Evolutionary conservation across 2,113 vertebrate species (phyloP), one percentile per base, ranked within the genome.

Genomic region (Erpornis zantholeuca): DNA sequence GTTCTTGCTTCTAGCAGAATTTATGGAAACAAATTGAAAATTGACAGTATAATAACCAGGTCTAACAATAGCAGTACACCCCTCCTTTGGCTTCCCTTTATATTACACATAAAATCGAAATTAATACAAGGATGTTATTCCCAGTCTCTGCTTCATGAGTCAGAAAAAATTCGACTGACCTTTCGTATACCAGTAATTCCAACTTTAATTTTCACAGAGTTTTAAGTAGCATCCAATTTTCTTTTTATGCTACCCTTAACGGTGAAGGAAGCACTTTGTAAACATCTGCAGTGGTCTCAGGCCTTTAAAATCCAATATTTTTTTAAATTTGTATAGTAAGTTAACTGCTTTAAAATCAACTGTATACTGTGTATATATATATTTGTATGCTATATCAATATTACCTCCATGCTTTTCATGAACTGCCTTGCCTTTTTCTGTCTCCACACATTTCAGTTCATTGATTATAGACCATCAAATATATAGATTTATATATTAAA

Each of bases 1-100:
- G 11, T 29, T 86, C 35, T 50, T 71, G 8, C 19, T 90, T 93
- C 25, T 36, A 87, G 31, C 4, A 59, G 33, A 81, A 83, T 59
- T 89, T 72, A 78, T 38, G 33, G 61, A 95, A 94, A 73, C 10
- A 95, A 53, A 49, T 52, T 75, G 24, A 94, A 92, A 96, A 83
- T 16, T 86, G 29, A 31, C 19, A 66, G 22, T 70, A 54, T n/a
- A 85, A 69, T 53, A 83, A 42, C 23, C 14, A 78, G 11, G 29
- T 12, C 2, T 66, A 88, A 72, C 20, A 77, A 77, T 0, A 77
- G 27, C 8, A 28, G 11, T 38, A 38, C 23, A 72, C 15, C 12
- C 7, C 1, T 80, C n/a, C 11, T 56, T 63, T 85, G 15, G 1
- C 20, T 82, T 72, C 25, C 15, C 9, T 76, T 72, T 56, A 19